These are phyloP conservation scores for Pseudoips prasinana DNA, from an alignment of 2,888 invertebrate genomes.

Conservation along the genomic window DNA sequence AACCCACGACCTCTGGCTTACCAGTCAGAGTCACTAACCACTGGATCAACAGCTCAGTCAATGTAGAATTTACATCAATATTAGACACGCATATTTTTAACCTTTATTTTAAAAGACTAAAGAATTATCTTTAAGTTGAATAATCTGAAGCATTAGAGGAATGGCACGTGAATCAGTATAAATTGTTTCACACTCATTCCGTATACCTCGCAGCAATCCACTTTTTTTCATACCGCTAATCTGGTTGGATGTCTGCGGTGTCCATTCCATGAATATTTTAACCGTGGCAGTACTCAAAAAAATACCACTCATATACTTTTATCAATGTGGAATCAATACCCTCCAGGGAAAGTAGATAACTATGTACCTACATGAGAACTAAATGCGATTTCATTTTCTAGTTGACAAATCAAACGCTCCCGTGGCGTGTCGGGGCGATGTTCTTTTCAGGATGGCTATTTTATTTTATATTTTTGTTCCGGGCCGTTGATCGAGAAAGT, in stretches of 20 bases:
- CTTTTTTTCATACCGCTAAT: constrained; percentile 65
- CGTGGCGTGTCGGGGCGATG: constrained; percentile 46
- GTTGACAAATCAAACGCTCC: constrained; percentile 72
- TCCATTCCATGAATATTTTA: constrained; percentile 74
- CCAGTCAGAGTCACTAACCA: too few species aligned
- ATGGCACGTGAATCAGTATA: constrained; percentile 31
- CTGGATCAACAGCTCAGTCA: too few species aligned
- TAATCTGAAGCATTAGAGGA: too few species aligned
- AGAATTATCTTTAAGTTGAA: too few species aligned
- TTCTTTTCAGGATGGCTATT: constrained; percentile 49
- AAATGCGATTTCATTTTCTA: constrained; percentile 77
- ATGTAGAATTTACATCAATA: too few species aligned
- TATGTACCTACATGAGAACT: constrained; percentile 35
- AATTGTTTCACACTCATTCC: constrained; percentile 51
- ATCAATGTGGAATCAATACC: constrained; percentile 69
- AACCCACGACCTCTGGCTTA: too few species aligned
- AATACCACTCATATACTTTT: constrained; percentile 65
- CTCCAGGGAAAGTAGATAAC: constrained; percentile 38
- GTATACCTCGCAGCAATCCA: constrained; percentile 40
- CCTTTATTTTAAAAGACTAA: too few species aligned
- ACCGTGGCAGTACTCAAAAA: constrained; percentile 59
- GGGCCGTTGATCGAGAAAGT: constrained; percentile 48
- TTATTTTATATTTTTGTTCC: constrained; percentile 51
- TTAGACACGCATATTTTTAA: too few species aligned
- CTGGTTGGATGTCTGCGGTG: constrained; percentile 52